Evolutionary conservation across 2,797 vertebrate species (phyloP).

Genomic region (Sardinella longiceps): DNA sequence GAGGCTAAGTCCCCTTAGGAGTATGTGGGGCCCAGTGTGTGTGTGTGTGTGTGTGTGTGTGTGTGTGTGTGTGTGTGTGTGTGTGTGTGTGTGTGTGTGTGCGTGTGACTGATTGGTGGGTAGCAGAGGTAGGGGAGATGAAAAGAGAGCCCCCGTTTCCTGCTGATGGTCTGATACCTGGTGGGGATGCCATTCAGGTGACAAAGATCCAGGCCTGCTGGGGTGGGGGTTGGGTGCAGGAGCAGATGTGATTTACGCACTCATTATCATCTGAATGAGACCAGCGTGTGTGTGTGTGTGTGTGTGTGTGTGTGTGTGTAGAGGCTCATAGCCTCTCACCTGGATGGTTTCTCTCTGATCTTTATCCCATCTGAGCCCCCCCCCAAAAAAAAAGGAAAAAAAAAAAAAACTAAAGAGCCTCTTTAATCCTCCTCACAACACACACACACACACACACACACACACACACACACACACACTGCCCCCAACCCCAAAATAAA

Average conservation of each 20-base stretch:
- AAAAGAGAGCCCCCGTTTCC: constrained; percentile 88
- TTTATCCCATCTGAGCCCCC: constrained; percentile 93
- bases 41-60: background rate
- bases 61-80: constrained; percentile 19
- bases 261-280: constrained; percentile 99
- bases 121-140: constrained; percentile 78
- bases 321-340: constrained; percentile 85
- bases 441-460: constrained; percentile 8
- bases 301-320: constrained; percentile 43
- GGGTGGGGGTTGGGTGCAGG: constrained; percentile 68
- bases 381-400: constrained; percentile 67
- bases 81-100: constrained; percentile 49
- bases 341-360: constrained; percentile 94
- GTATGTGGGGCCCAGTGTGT: background rate
- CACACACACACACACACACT: background rate
- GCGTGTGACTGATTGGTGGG: constrained; percentile 88
- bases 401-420: constrained; percentile 80
- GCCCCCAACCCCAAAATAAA: background rate
- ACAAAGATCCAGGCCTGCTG: constrained; percentile 87
- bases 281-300: constrained; percentile 54
- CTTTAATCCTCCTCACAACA: constrained; percentile 76
- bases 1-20: constrained; percentile 64
- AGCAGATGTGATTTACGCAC: constrained; percentile 99
- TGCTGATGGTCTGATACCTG: constrained; percentile 98
- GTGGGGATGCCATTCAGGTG: constrained; percentile 98